Conservation (phyloP, 1,140 invertebrate genomes). For the Drosophila gunungcola region DNA sequence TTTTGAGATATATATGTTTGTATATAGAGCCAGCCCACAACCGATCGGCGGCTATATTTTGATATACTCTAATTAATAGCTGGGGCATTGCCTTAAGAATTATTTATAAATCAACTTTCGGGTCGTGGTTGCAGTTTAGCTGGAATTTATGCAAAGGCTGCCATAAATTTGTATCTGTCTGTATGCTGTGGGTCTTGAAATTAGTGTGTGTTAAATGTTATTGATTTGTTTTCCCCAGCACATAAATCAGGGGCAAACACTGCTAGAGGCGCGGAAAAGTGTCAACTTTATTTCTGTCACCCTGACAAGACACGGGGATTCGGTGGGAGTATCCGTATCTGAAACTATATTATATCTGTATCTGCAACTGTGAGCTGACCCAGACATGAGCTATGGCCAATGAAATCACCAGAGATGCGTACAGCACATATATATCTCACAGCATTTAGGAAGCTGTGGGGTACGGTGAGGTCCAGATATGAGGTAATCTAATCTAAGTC, state of each 20-base stretch:
- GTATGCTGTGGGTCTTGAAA: conserved; percentile 28
- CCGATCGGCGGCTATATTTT: conserved; percentile 55
- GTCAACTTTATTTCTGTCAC: conserved; percentile 81
- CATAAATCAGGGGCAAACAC: conserved; percentile 73
- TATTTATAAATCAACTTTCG: conserved; percentile 53
- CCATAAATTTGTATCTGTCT: conserved; percentile 34
- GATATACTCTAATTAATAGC: conserved; percentile 79
- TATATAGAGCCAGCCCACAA: conserved; percentile 32
- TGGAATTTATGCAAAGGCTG: conserved; percentile 63
- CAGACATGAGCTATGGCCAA: conserved; percentile 79
- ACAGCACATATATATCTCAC: conserved; percentile 38
- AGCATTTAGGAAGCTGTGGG: conserved; percentile 3
- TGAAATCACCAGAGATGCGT: conserved; percentile 78
- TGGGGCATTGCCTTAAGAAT: conserved; percentile 35
- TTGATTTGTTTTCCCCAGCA: conserved; percentile 78
- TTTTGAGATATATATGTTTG: conserved; percentile 1
- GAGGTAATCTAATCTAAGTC: conserved; percentile 17
- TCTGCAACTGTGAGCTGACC: conserved; percentile 55
- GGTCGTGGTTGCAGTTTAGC: conserved; percentile 51
- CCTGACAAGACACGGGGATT: conserved; percentile 56
- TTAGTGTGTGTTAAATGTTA: conserved; percentile 77
- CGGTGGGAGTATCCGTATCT: conserved; percentile 63
- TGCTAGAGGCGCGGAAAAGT: conserved; percentile 60
- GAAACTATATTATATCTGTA: conserved; percentile 22
- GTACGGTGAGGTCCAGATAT: conserved; percentile 30